Conservation (phyloP, 2,797 vertebrate species). For the Lagodon rhomboides region DNA sequence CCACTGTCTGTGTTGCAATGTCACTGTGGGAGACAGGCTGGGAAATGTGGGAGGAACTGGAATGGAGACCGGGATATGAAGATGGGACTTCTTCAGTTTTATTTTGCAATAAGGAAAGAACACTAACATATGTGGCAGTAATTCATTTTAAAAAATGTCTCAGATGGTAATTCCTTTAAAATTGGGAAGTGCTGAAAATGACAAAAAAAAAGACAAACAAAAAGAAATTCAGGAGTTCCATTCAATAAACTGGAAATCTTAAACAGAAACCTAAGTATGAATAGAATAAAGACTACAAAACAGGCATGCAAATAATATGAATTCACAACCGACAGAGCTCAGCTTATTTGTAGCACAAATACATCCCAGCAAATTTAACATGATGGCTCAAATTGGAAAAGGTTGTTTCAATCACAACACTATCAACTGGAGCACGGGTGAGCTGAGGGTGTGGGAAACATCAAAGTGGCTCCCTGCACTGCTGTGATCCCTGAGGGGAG, state of each 20-base stretch:
- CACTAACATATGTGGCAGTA: background rate
- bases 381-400: conserved; percentile 34
- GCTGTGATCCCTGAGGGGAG: conserved; percentile 35
- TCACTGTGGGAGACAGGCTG: conserved; percentile 51
- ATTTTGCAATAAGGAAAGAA: conserved; percentile 17
- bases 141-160: background rate
- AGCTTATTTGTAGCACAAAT: conserved; percentile 15
- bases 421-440: background rate
- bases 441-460: conserved; percentile 25
- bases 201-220: too few relatives aligned
- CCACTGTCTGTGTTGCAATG: conserved; percentile 43
- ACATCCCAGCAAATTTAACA: background rate
- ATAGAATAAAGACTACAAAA: too few relatives aligned
- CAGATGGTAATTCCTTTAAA: background rate
- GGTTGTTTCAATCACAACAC: conserved; percentile 24
- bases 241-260: background rate
- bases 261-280: background rate
- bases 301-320: background rate
- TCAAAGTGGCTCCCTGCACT: conserved; percentile 36
- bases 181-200: background rate
- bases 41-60: conserved; percentile 45
- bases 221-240: background rate
- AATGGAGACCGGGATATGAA: conserved; percentile 38
- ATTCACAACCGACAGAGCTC: conserved; percentile 1
- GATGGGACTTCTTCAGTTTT: background rate